A percentile compares a stretch with the other conserved stretches of the same genome.
Evolutionary conservation across 2,113 vertebrate genomes (phyloP).

Genomic region (Progne subis): DNA sequence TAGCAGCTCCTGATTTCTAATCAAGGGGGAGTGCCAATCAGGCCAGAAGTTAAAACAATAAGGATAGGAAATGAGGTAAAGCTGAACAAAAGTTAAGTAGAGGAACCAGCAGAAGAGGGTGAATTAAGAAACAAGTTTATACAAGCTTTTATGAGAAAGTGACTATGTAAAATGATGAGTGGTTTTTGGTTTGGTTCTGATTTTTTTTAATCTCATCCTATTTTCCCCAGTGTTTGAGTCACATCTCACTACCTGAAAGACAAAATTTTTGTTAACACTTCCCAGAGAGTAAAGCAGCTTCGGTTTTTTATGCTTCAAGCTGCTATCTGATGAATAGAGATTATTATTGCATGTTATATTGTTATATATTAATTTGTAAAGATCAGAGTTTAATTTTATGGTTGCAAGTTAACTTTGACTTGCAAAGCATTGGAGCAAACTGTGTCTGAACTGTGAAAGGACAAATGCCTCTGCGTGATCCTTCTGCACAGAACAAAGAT

Average conservation of each 20-base stretch:
- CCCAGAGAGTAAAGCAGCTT: neutral
- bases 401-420: neutral
- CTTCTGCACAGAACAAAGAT: neutral
- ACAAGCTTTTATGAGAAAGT: neutral
- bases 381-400: neutral
- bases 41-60: constrained; percentile 13
- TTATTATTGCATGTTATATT: neutral
- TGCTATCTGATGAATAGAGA: neutral
- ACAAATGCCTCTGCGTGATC: neutral
- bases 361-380: neutral
- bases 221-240: neutral
- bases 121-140: neutral
- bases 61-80: constrained; percentile 16
- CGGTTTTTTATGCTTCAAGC: neutral
- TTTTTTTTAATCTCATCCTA: neutral
- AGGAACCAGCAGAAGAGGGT: neutral
- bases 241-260: neutral
- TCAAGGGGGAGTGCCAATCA: neutral
- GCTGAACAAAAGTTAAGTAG: neutral
- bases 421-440: neutral
- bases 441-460: neutral
- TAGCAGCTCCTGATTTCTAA: neutral
- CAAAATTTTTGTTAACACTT: neutral
- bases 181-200: neutral
- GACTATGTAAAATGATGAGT: neutral